A percentile compares a stretch with the other conserved stretches of the same genome.
Evolutionary conservation across 2,888 invertebrate species (phyloP).

Genomic region (Cosmia trapezina): DNA sequence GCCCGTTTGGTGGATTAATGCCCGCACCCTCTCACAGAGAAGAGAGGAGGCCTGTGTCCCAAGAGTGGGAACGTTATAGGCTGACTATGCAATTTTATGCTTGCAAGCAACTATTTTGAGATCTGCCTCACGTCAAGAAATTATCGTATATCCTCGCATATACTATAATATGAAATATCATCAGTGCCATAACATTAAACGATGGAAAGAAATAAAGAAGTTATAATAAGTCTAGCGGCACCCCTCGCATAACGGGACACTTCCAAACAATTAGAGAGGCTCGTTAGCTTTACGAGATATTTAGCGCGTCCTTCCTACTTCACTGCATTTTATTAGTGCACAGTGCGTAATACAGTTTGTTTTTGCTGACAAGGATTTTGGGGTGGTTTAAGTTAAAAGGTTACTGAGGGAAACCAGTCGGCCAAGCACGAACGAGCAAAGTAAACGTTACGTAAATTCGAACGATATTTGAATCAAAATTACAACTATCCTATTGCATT

Average conservation of each 20-base stretch:
- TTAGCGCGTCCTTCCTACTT: slow-evolving; percentile 73
- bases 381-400: neutral
- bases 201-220: slow-evolving; percentile 83
- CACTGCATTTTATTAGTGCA: slow-evolving; percentile 77
- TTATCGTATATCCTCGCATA: slow-evolving; percentile 33
- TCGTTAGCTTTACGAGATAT: slow-evolving; percentile 85
- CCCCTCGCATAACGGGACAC: slow-evolving; percentile 77
- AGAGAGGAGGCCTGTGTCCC: no score
- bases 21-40: no score
- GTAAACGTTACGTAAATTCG: neutral
- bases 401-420: neutral
- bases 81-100: no score
- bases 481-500: neutral
- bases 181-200: slow-evolving; percentile 83
- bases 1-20: no score
- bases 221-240: slow-evolving; percentile 72
- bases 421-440: neutral
- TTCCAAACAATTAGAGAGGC: slow-evolving; percentile 88
- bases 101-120: neutral
- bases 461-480: neutral
- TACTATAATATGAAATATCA: slow-evolving; percentile 82
- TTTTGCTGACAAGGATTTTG: slow-evolving; percentile 40
- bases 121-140: neutral
- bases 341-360: slow-evolving; percentile 48
- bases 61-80: no score